Evolutionary conservation across 2,113 vertebrate species (phyloP).

Genomic region (Mobula hypostoma): DNA sequence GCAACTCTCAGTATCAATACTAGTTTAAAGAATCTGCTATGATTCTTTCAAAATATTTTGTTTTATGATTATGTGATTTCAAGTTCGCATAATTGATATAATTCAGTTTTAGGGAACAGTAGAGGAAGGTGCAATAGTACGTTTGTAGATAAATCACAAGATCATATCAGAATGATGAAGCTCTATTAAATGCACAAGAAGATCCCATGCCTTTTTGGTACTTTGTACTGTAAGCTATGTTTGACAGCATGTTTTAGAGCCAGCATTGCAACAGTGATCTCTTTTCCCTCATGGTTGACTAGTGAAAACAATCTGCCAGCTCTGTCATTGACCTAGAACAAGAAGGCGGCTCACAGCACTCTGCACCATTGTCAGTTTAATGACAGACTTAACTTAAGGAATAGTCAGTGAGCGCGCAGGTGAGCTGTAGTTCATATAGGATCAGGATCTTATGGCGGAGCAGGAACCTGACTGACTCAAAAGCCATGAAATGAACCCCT

Average conservation of each 20-base stretch:
- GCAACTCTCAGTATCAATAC: neutral
- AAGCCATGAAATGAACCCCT: neutral
- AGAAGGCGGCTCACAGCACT: neutral
- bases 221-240: neutral
- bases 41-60: neutral
- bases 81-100: neutral
- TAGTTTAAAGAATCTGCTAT: neutral
- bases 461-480: neutral
- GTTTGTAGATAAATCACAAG: neutral
- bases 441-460: neutral
- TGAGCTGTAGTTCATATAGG: neutral
- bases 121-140: neutral
- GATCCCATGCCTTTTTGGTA: neutral
- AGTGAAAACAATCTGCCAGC: constrained; percentile 4
- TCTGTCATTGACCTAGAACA: neutral
- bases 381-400: neutral
- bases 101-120: neutral
- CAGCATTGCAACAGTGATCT: neutral
- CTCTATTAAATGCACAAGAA: neutral
- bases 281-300: neutral
- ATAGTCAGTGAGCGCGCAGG: neutral
- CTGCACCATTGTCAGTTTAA: neutral
- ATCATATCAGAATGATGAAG: neutral
- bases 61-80: neutral
- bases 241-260: constrained; percentile 7